Evolutionary conservation across 2,888 invertebrate species (phyloP), one percentile per base, ranked within the genome.

Genomic region (Gandaritis pyraliata): DNA sequence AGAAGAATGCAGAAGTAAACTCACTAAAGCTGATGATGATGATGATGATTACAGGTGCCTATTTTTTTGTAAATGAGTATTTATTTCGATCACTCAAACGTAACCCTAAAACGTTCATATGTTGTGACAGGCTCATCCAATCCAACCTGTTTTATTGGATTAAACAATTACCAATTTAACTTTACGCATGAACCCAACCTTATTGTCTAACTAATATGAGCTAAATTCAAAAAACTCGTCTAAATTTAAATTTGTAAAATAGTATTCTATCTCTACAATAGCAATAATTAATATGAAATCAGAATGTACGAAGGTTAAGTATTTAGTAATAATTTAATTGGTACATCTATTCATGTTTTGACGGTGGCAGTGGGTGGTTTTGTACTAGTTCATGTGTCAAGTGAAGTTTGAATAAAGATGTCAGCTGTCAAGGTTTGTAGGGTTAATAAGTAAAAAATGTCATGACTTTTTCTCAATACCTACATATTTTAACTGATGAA

Each of bases 211-310:
- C 2, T 6, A 41, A 15, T 49, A 56, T 15, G 13, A 45, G 1
- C 2, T 13, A 48, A 38, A 48, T 6, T 53, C 10, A 2, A 12
- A 18, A 15, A 56, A 7, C n/a, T 23, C 6, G 4, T 23, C 38
- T 36, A 45, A 18, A 30, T 13, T 29, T 33, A 46, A 16, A 10
- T 16, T 69, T 47, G 72, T 68, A 36, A 61, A 11, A 49, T 61
- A 68, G 66, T 75, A 70, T 76, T 72, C 70, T 73, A 75, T 65
- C 73, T 73, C 73, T 73, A 86, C 86, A 86, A 86, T 83, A 79
- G 81, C 77, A 78, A 82, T 83, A 86, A 87, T 86, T 86, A 86
- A 86, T 85, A 77, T 80, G 70, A 66, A 77, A 76, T 80, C 78
- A 79, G 78, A 74, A 60, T 64, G 63, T 51, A 62, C 48, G 64